A percentile compares a stretch with the other conserved stretches of the same genome.
Conservation (phyloP, 30 jellyfish, hydroid and myxozoan genomes). For the Aurelia aurita complex sp. Pacific region DNA sequence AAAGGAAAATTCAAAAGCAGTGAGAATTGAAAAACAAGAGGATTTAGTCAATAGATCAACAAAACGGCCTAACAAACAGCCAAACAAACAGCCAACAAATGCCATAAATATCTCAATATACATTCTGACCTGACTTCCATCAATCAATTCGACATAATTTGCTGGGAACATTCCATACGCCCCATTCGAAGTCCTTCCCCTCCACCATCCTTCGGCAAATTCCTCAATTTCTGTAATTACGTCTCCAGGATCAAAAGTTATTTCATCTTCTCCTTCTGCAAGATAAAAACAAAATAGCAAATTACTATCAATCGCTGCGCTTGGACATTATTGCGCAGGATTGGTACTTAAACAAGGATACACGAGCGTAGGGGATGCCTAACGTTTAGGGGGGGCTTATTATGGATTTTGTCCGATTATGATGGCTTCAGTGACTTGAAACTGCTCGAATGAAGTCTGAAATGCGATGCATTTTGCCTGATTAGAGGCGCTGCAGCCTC, state of each 20-base stretch:
- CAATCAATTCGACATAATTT: slow-evolving; percentile 77
- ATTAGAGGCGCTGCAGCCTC: background rate
- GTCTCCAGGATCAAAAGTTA: slow-evolving; percentile 92
- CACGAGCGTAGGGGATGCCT: too few relatives aligned
- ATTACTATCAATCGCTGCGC: too few relatives aligned
- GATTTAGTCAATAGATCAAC: background rate
- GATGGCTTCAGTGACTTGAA: too few relatives aligned
- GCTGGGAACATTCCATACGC: slow-evolving; percentile 86
- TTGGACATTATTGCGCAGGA: too few relatives aligned
- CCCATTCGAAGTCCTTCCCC: slow-evolving; percentile 85
- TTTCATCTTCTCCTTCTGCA: slow-evolving; percentile 87
- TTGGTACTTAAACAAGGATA: too few relatives aligned
- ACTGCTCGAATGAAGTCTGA: background rate
- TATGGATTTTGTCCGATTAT: too few relatives aligned
- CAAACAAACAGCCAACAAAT: background rate
- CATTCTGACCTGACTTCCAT: background rate
- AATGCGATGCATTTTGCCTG: background rate
- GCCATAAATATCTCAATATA: background rate
- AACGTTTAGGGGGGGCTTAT: too few relatives aligned
- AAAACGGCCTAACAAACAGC: too few relatives aligned
- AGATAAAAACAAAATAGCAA: too few relatives aligned
- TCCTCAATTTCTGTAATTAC: slow-evolving; percentile 68
- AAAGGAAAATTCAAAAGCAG: too few relatives aligned
- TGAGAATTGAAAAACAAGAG: too few relatives aligned
- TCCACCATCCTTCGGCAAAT: slow-evolving; percentile 97